Percentiles rank a stretch among this genome's conserved stretches.
Evolutionary conservation across 2,113 vertebrate species (phyloP).

Genomic region (Corythornis madagascariensis): DNA sequence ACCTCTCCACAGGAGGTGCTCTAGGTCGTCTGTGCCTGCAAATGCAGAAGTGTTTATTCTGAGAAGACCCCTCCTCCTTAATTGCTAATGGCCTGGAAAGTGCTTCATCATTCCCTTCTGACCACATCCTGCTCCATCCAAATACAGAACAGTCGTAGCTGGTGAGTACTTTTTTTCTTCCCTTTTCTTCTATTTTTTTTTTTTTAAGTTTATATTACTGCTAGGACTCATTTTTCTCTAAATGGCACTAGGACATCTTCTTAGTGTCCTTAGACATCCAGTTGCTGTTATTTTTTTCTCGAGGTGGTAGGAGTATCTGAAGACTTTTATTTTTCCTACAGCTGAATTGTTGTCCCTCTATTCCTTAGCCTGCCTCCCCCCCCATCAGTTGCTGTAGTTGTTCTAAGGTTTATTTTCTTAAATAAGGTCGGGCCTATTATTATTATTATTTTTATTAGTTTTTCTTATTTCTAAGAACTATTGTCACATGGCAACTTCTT

Average conservation of each 20-base stretch:
- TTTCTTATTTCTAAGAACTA: background rate
- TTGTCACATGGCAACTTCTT: background rate
- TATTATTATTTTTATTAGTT: background rate
- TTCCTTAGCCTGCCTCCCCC: background rate
- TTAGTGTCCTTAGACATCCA: background rate
- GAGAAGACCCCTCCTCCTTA: background rate
- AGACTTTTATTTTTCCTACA: background rate
- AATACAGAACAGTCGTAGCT: background rate
- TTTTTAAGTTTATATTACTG: background rate
- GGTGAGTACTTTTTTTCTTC: background rate
- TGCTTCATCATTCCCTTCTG: constrained; percentile 37
- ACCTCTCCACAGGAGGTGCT: background rate
- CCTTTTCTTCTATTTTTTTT: background rate
- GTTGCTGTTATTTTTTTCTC: background rate
- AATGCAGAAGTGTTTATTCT: background rate
- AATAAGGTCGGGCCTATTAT: background rate
- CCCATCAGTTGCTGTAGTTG: background rate
- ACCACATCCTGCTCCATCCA: background rate
- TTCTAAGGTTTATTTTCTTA: background rate
- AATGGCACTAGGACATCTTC: background rate
- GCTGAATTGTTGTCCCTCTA: background rate
- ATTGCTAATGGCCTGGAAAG: background rate
- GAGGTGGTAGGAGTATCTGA: background rate
- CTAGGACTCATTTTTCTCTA: constrained; percentile 13
- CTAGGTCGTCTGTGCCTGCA: background rate